Conservation (phyloP, 2,797 vertebrate genomes). For the Labeo calbasu region DNA sequence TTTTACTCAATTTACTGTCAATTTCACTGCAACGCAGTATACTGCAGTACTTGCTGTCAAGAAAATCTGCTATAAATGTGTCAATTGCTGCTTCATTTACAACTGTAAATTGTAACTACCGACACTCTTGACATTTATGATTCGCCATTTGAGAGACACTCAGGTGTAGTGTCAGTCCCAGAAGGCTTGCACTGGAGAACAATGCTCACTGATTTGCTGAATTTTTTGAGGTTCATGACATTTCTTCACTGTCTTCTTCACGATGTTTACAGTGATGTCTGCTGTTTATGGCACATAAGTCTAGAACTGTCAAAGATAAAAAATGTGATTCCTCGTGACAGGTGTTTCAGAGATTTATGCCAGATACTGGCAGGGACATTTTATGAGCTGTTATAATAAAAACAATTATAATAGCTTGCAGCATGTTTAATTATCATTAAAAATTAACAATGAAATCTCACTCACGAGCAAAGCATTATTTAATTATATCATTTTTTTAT, state of each 20-base stretch:
- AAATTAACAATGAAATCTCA: neutral
- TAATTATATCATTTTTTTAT: neutral
- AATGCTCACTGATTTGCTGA: conserved; percentile 9
- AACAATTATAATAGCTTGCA: neutral
- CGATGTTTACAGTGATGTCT: neutral
- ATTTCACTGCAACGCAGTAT: neutral
- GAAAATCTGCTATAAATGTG: conserved; percentile 1
- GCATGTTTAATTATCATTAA: neutral
- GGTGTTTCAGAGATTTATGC: neutral
- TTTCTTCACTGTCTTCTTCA: neutral
- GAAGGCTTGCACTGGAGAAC: neutral
- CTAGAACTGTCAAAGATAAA: conserved; percentile 3
- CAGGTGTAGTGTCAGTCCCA: neutral
- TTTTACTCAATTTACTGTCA: neutral
- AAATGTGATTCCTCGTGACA: neutral
- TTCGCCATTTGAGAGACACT: neutral
- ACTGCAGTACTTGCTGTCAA: neutral
- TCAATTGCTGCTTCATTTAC: neutral
- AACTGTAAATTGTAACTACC: neutral
- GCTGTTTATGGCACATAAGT: neutral
- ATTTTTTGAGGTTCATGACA: neutral
- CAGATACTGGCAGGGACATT: neutral
- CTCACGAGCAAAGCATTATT: neutral
- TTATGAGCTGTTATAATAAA: neutral
- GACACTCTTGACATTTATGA: conserved; percentile 4